A percentile compares a stretch with the other conserved stretches of the same genome.
These are phyloP conservation scores for Noctua comes DNA, from an alignment of 2,888 invertebrate genomes.

Conservation along the genomic window DNA sequence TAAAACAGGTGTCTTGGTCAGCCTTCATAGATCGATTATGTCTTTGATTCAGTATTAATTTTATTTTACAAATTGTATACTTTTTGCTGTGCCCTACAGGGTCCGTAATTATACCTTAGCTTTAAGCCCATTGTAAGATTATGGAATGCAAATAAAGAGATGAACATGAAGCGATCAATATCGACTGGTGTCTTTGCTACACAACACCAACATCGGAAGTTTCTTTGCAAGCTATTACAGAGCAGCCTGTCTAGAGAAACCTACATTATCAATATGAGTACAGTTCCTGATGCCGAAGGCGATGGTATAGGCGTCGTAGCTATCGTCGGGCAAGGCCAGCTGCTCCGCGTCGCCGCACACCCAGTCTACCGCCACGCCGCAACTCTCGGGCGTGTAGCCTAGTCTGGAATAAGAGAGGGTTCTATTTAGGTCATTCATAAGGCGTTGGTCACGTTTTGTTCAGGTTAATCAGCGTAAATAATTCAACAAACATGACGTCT, in stretches of 20 bases:
- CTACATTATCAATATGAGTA: conserved; percentile 96
- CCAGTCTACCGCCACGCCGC: conserved; percentile 92
- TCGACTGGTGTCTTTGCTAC: not conserved
- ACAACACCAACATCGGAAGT: not conserved
- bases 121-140: too few species aligned
- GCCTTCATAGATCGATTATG: not conserved
- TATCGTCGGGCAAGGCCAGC: conserved; percentile 93
- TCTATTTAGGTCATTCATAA: not conserved
- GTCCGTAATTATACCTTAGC: too few species aligned
- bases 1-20: not conserved
- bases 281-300: conserved; percentile 99
- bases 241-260: not conserved
- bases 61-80: too few species aligned
- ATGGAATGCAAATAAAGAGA: too few species aligned
- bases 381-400: conserved; percentile 87
- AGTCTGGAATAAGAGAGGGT: conserved; percentile 75
- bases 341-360: conserved; percentile 96
- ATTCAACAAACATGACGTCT: not conserved
- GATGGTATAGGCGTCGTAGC: conserved; percentile 98
- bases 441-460: not conserved
- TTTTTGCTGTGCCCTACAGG: too few species aligned
- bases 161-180: not conserved
- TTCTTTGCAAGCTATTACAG: not conserved
- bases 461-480: not conserved
- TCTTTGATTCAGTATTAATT: not conserved